These are phyloP conservation scores for Glandiceps talaboti DNA, from an alignment of 53 echinoderm and acorn worm species.

Conservation along the genomic window DNA sequence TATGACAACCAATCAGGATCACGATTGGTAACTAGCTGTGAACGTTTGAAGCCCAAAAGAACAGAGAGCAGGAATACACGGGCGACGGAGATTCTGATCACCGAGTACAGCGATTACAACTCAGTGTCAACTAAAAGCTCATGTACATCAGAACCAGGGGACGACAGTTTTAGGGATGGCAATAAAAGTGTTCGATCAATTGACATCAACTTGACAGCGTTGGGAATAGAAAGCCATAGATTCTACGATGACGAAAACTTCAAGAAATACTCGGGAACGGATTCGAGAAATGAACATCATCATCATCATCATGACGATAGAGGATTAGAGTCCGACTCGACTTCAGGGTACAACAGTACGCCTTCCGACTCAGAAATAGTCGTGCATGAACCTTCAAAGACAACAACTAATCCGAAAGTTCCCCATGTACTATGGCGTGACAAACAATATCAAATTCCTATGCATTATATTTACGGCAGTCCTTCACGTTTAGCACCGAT, in stretches of 20 bases:
- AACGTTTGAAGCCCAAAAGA: background rate
- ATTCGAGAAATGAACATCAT: too few relatives aligned
- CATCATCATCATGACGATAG: background rate
- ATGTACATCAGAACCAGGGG: background rate
- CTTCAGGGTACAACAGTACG: background rate
- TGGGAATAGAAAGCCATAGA: background rate
- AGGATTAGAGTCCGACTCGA: background rate
- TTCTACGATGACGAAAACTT: background rate
- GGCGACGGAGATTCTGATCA: background rate
- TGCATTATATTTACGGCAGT: conserved; percentile 70
- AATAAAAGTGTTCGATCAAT: background rate
- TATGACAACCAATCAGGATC: background rate
- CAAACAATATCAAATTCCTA: conserved; percentile 48
- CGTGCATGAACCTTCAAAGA: background rate
- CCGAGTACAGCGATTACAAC: background rate
- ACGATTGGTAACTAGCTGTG: background rate
- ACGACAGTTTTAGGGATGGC: background rate
- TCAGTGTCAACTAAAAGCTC: background rate
- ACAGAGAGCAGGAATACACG: too few relatives aligned
- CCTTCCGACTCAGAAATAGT: background rate
- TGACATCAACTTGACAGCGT: background rate
- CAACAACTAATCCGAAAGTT: background rate
- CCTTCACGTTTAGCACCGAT: conserved; percentile 63
- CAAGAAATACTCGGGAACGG: background rate
- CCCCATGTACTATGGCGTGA: conserved; percentile 86